Evolutionary conservation across 2,888 invertebrate genomes (phyloP), one percentile per base, ranked within the genome.

Genomic region (Hemithea aestivaria): DNA sequence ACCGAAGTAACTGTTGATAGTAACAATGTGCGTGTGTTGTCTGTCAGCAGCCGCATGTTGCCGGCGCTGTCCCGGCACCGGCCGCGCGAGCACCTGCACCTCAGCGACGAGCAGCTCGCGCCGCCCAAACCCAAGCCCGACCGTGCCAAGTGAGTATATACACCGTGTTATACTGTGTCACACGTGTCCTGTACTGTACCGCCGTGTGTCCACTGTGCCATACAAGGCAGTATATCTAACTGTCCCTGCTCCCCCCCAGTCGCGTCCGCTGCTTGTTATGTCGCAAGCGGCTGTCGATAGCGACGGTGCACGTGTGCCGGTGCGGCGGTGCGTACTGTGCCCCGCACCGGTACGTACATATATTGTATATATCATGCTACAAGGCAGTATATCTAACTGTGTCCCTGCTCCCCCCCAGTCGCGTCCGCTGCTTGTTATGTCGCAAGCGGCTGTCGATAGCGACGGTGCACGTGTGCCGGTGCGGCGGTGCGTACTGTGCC

Each of bases 261-360:
- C 35, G 41, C n/a, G 0, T 49, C 38, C 83, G 93, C 29, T 94
- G 94, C 80, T 88, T 81, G 34, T 79, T 90, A 51, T 94, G 94
- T 78, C 89, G 89, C 60, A 92, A 91, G 75, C 90, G 91, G 44
- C 89, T 94, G 47, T 91, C 91, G 56, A 89, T 93, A 33, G 91
- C 93, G 10, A 92, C 92, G 39, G 90, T 90, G 60, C 93, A 93
- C 81, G 88, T 87, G 57, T 91, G 89, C 74, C 91, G 94, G 56
- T 95, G 94, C 78, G 93, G 93, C 6, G 89, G 89, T 30, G 81
- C 88, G 40, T 94, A 91, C 80, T 95, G 95, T 82, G 91, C 93
- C 40, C 90, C 90, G 55, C 94, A 94, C 76, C 89, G 93, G 35
- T 92, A 93, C 75, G 90, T 92, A n/a, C n/a, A n/a, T n/a, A n/a